These are phyloP conservation scores for Turritopsis rubra DNA, from an alignment of 30 jellyfish, hydroid and myxozoan genomes.

Conservation along the genomic window DNA sequence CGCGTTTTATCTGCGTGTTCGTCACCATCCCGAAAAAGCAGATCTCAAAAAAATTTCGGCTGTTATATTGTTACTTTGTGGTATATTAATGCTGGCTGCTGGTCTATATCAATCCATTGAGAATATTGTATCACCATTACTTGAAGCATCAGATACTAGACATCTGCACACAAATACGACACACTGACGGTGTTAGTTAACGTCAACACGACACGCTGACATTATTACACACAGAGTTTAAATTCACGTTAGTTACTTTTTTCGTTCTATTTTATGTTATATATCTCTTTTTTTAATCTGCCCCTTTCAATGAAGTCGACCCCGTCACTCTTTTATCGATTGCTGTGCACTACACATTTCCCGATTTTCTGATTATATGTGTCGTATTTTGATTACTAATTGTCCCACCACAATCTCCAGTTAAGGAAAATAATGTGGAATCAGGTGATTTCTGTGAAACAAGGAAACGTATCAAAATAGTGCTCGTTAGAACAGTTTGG, in stretches of 20 bases:
- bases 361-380: too few species aligned
- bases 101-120: slow-evolving; percentile 77
- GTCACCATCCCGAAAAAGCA: slow-evolving; percentile 85
- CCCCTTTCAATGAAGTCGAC: too few species aligned
- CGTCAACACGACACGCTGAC: not conserved
- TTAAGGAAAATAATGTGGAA: too few species aligned
- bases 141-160: slow-evolving; percentile 10
- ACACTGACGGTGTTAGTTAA: not conserved
- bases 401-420: too few species aligned
- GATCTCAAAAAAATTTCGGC: slow-evolving; percentile 80
- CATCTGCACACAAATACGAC: not conserved
- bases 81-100: slow-evolving; percentile 58
- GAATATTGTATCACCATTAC: slow-evolving; percentile 72
- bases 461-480: too few species aligned
- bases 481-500: too few species aligned
- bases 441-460: too few species aligned
- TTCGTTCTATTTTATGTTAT: not conserved
- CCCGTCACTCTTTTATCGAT: too few species aligned
- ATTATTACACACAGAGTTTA: not conserved
- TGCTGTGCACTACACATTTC: too few species aligned
- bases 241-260: not conserved
- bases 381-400: too few species aligned
- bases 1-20: slow-evolving; percentile 82
- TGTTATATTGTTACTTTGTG: slow-evolving; percentile 49
- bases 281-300: too few species aligned